Evolutionary conservation across 2,888 invertebrate species (phyloP).

Genomic region (Cylindroiulus punctatus): DNA sequence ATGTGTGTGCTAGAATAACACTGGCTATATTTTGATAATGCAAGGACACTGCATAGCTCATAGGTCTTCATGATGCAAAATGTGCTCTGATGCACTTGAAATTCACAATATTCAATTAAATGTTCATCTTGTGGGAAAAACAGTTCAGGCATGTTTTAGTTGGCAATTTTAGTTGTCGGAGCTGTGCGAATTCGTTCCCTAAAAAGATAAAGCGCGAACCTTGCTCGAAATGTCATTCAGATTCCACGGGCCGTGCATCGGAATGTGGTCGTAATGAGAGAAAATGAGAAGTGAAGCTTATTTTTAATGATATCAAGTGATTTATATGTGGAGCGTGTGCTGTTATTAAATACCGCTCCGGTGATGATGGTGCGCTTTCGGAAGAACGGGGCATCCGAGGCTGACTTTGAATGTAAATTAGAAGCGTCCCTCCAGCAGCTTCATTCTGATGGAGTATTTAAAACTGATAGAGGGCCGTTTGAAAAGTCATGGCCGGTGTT

Average conservation of each 20-base stretch:
- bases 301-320: constrained; percentile 40
- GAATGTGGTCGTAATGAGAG: constrained; percentile 7
- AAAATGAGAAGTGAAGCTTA: constrained; percentile 22
- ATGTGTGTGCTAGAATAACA: too few species aligned
- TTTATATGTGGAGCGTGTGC: constrained; percentile 31
- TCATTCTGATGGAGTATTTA: background rate
- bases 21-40: too few species aligned
- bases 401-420: constrained; percentile 24
- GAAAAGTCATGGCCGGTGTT: background rate
- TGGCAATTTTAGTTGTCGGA: too few species aligned
- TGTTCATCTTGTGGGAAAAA: too few species aligned
- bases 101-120: too few species aligned
- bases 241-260: background rate
- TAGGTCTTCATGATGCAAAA: too few species aligned
- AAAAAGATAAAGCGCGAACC: background rate
- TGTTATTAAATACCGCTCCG: background rate
- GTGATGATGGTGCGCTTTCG: background rate
- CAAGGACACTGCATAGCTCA: too few species aligned
- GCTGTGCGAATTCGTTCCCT: background rate
- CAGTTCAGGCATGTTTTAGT: too few species aligned
- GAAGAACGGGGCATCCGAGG: constrained; percentile 23
- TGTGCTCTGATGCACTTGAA: too few species aligned
- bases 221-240: background rate
- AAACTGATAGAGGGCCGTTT: background rate
- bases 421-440: background rate